A percentile compares a stretch with the other conserved stretches of the same genome.
Evolutionary conservation across 1,140 invertebrate genomes (phyloP).

Genomic region (Luehdorfia chinensis): DNA sequence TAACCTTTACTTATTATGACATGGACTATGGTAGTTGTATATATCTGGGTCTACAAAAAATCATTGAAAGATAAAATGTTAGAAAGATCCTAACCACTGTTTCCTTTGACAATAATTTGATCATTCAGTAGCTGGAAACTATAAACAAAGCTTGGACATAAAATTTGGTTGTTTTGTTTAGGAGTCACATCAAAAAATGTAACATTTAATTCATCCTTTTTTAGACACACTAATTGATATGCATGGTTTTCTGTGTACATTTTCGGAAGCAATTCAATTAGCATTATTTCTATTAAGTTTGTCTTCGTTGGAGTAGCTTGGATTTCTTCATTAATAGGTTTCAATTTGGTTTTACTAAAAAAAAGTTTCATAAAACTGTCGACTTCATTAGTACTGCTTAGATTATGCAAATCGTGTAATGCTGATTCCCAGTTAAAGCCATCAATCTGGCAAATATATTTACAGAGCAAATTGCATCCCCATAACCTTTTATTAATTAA

Average conservation of each 20-base stretch:
- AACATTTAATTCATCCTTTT: conserved; percentile 26
- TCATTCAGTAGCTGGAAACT: conserved; percentile 31
- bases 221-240: conserved; percentile 42
- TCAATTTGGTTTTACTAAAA: background rate
- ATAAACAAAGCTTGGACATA: conserved; percentile 52
- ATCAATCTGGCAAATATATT: conserved; percentile 18
- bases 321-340: conserved; percentile 14
- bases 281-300: conserved; percentile 31
- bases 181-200: conserved; percentile 55
- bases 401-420: background rate
- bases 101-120: conserved; percentile 31
- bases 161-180: conserved; percentile 29
- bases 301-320: conserved; percentile 6
- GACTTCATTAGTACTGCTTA: conserved; percentile 1
- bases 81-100: conserved; percentile 34
- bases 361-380: background rate
- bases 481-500: conserved; percentile 64
- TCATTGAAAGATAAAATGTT: no score
- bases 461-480: conserved; percentile 45
- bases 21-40: no score
- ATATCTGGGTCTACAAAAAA: no score
- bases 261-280: conserved; percentile 53
- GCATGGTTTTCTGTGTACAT: conserved; percentile 38
- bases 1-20: no score
- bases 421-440: conserved; percentile 8